Conservation (phyloP, 2,113 vertebrate species). For the Amphiprion percula region DNA sequence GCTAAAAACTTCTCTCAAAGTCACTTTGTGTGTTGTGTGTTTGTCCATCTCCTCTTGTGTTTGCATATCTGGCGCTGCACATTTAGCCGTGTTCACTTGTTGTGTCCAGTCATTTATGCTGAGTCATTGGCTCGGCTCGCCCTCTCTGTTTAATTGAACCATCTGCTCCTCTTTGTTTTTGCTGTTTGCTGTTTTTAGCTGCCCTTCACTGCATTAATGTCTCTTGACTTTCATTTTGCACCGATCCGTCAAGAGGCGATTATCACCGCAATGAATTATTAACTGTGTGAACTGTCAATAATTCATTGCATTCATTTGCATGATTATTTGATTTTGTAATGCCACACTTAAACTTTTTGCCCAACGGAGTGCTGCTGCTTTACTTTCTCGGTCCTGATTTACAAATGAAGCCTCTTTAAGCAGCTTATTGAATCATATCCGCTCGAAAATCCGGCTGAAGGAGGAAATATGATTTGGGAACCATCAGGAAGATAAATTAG, state of each 20-base stretch:
- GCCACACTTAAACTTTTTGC: conserved; percentile 4
- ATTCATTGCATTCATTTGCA: conserved; percentile 19
- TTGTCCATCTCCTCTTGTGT: not conserved
- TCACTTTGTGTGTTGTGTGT: not conserved
- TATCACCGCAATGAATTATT: conserved; percentile 9
- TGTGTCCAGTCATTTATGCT: conserved; percentile 1
- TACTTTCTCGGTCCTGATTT: conserved; percentile 1
- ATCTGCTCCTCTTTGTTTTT: conserved; percentile 7
- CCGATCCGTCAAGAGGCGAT: not conserved
- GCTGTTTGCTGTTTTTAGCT: not conserved
- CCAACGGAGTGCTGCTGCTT: not conserved
- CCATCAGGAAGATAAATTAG: not conserved
- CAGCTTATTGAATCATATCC: conserved; percentile 8
- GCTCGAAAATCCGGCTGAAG: not conserved
- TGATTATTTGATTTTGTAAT: conserved; percentile 17
- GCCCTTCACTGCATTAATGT: not conserved
- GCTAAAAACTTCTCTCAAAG: not conserved
- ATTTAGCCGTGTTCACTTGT: not conserved
- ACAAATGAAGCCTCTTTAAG: conserved; percentile 16
- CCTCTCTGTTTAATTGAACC: not conserved
- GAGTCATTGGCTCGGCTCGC: conserved; percentile 6
- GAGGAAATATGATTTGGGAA: not conserved
- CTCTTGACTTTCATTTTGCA: conserved; percentile 20
- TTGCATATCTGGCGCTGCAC: not conserved
- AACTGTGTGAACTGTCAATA: not conserved